Base-by-base conservation (phyloP, 2,888 invertebrate species). In the Malacosoma neustria region DNA sequence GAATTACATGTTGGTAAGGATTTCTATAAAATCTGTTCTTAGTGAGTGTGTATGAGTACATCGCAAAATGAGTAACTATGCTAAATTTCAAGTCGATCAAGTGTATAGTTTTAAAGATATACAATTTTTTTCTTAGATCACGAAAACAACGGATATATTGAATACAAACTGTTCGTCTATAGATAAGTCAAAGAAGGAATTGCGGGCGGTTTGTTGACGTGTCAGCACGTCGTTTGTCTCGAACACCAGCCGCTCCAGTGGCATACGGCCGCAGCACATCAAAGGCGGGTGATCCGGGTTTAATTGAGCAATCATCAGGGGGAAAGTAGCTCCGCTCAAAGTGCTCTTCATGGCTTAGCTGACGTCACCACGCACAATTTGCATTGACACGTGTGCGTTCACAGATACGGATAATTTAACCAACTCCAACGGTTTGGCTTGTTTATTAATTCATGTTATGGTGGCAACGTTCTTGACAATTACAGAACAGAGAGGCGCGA, bases 221-320 rank as follows among this genome's bases (percentile, higher is more conserved):
- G 34, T 4, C 13, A 3, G 31, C 29, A 38, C 7, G 11, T n/a
- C 14, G 30, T n/a, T 32, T 35, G 37, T 11, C 41, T 35, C 36
- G 35, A 15, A 29, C 12, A 13, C 13, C 31, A 29, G 13, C 29
- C 29, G 30, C 13, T 29, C 15, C 15, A 30, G 14, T 13, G 12
- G 11, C 11, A 30, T n/a, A n/a, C n/a, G n/a, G n/a, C 11, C 11
- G 30, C 12, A 30, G 54, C 45, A 76, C 76, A 63, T 79, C 79
- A 80, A 80, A 79, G 68, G 61, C 44, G 51, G n/a, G 22, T 7
- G 22, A 22, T 5, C 39, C 53, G 60, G 55, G 58, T 64, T 70
- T 70, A 74, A 79, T 75, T 72, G 72, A 71, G 69, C 71, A 66
- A 61, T 60, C 59, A 63, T 51, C 51, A 59, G 48, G 54, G 63